phyloP scores from a whole-genome alignment of 2,888 invertebrate species.

The Aporophyla lueneburgensis region DNA sequence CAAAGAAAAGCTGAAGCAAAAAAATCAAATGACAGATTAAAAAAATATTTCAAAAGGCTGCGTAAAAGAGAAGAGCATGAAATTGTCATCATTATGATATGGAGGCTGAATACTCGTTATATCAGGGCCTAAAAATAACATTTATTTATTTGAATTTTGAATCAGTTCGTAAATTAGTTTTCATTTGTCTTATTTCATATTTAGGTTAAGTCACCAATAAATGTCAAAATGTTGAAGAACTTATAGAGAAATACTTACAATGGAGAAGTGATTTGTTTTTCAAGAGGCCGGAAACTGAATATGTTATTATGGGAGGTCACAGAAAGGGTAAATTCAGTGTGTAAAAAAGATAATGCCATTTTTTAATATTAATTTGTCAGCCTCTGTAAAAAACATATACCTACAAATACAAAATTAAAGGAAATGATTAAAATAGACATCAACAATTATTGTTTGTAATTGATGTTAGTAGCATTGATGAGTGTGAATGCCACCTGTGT shows the following conservation, averaged over 20 bases:
- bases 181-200: neutral
- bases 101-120: neutral
- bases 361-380: too few species aligned
- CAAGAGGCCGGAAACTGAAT: neutral
- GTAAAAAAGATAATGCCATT: neutral
- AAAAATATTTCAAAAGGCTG: neutral
- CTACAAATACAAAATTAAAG: too few species aligned
- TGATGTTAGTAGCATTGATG: too few species aligned
- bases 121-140: neutral
- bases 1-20: slow-evolving; percentile 1
- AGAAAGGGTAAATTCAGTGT: neutral
- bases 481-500: neutral
- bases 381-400: too few species aligned
- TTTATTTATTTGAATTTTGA: neutral
- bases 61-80: neutral
- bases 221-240: neutral
- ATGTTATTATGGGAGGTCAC: neutral
- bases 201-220: neutral
- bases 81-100: neutral
- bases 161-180: neutral
- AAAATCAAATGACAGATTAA: slow-evolving; percentile 5
- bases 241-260: neutral
- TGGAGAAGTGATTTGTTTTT: neutral
- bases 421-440: too few species aligned
- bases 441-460: neutral